Evolutionary conservation across 2,113 vertebrate species (phyloP).

Genomic region (Pristiophorus japonicus): DNA sequence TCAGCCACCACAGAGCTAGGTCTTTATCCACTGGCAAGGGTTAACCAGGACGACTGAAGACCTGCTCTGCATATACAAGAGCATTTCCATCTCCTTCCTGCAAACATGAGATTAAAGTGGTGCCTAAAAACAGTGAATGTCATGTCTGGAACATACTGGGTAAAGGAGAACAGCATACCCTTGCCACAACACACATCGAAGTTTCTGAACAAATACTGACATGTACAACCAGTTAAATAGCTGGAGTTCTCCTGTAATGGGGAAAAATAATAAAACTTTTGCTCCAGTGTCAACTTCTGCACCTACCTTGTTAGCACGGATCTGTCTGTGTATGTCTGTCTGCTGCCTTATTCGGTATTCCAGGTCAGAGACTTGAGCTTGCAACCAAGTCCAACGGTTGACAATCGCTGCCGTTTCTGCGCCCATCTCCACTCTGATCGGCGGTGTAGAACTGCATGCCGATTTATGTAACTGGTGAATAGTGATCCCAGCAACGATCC

Average conservation of each 20-base stretch:
- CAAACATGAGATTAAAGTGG: not conserved
- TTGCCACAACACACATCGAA: not conserved
- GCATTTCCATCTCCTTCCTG: not conserved
- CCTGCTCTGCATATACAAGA: not conserved
- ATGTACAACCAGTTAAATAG: not conserved
- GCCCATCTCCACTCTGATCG: slow-evolving; percentile 49
- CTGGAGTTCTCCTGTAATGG: not conserved
- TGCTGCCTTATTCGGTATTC: slow-evolving; percentile 56
- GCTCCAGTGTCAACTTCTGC: not conserved
- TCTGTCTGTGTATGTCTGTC: slow-evolving; percentile 52
- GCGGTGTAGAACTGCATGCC: no score
- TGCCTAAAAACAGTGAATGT: not conserved
- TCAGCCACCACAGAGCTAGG: no score
- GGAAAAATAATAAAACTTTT: not conserved
- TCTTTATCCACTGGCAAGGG: no score
- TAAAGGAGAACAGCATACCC: not conserved
- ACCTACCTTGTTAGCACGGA: slow-evolving; percentile 54
- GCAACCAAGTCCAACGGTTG: slow-evolving; percentile 58
- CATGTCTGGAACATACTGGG: not conserved
- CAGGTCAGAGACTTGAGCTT: slow-evolving; percentile 55
- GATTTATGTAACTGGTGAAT: no score
- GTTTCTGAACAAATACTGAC: not conserved
- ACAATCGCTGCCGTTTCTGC: slow-evolving; percentile 51
- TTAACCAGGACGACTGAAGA: no score
- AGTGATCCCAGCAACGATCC: no score